Base-by-base conservation (phyloP, 2,797 vertebrate species). In the Molothrus ater region DNA sequence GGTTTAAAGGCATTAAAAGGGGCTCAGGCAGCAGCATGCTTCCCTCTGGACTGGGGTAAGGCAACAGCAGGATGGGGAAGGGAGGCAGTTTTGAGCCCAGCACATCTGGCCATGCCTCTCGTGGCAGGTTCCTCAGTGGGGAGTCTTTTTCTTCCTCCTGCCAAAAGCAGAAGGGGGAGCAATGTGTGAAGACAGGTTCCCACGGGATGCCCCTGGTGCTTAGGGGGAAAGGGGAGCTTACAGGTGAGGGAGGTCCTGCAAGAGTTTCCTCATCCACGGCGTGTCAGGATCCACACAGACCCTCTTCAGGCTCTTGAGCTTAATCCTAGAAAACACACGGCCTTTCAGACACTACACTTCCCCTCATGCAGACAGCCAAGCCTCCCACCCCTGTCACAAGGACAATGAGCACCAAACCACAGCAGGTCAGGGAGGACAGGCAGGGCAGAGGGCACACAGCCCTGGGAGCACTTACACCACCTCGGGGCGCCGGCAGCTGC, bases 401-500 rank as follows among this genome's bases (percentile, higher is more conserved):
- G 28, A 29, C 42, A 42, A 69, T 0, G 25, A 51, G n/a, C 4
- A 2, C 0, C 0, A 24, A 45, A 16, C 7, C 0, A 17, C 21
- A 36, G 20, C 0, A 9, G 11, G 7, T 6, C 2, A 0, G 40
- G 68, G 21, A 9, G 28, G 15, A 6, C 0, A 3, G 36, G 24
- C 4, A 25, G 28, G n/a, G 11, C 28, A 22, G 38, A 26, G 50
- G 40, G 28, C 7, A 5, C 0, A 0, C 4, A 7, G 1, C 24
- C 24, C 14, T 4, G 1, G 29, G 31, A 63, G 31, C 78, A 96
- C 96, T 96, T 94, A 96, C 96, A 96, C 29, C 84, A 96, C 92
- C 84, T 96, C 95, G 1, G 16, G 81, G 48, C 96, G 96, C 84
- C 94, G 71, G 92, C 96, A 96, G 84, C 91, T 93, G 92, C 95